phyloP scores from a whole-genome alignment of 2,888 invertebrate genomes.

The Odontomyia ornata region DNA sequence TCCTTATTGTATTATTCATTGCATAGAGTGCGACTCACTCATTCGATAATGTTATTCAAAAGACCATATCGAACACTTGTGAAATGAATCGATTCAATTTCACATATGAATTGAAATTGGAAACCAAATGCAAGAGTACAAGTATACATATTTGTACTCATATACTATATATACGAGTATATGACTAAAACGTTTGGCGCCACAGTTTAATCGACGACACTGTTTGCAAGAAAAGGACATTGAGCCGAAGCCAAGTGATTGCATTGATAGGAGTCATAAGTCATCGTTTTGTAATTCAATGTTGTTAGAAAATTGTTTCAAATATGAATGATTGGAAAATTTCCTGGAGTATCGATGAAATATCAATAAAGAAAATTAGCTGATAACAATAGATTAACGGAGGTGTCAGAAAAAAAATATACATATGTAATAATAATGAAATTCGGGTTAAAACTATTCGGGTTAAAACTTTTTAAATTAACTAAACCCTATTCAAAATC shows the following conservation, averaged over 20 bases:
- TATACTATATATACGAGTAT: background rate
- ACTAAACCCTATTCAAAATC: too few species aligned
- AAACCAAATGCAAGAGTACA: too few species aligned
- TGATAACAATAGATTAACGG: too few species aligned
- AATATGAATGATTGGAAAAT: background rate
- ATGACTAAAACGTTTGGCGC: constrained; percentile 41
- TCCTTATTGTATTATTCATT: constrained; percentile 33
- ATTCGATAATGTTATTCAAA: background rate
- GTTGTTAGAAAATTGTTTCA: background rate
- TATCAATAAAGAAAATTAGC: background rate
- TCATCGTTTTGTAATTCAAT: constrained; percentile 12
- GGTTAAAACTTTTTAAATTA: too few species aligned
- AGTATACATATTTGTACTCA: too few species aligned
- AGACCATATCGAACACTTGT: constrained; percentile 17
- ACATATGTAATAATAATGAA: too few species aligned
- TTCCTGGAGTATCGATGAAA: background rate
- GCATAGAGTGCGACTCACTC: background rate
- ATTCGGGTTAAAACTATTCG: too few species aligned
- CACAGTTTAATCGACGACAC: constrained; percentile 30
- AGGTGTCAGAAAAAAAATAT: too few species aligned
- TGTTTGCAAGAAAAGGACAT: constrained; percentile 35
- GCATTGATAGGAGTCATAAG: constrained; percentile 23
- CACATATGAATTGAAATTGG: constrained; percentile 22
- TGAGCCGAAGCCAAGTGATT: constrained; percentile 33
- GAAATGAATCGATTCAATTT: constrained; percentile 23